These are phyloP conservation scores for Oscarella lobularis DNA, from an alignment of 37 sponge, comb jelly and placozoan genomes.

Conservation along the genomic window DNA sequence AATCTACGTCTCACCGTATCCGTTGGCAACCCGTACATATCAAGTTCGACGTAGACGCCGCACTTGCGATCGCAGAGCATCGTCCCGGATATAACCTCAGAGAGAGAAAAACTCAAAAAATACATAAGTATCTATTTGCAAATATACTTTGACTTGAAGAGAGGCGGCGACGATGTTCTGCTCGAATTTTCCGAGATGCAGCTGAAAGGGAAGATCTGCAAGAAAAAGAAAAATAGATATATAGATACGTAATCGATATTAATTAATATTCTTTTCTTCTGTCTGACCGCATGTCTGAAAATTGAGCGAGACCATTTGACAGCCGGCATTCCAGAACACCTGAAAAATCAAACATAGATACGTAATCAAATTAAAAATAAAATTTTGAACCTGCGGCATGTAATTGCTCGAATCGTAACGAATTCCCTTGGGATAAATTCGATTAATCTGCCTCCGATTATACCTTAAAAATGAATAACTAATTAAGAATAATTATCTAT, in stretches of 20 bases:
- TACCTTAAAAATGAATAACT: conserved; percentile 1
- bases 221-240: not conserved
- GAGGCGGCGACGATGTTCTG: conserved; percentile 50
- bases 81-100: conserved; percentile 44
- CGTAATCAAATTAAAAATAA: not conserved
- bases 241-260: not conserved
- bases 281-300: conserved; percentile 59
- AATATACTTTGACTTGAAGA: conserved; percentile 48
- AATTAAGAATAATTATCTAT: not conserved
- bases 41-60: conserved; percentile 50
- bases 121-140: too few relatives aligned
- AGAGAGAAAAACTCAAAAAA: not conserved
- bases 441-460: conserved; percentile 55
- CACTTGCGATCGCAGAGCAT: conserved; percentile 50
- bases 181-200: conserved; percentile 83
- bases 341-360: not conserved
- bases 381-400: conserved; percentile 64
- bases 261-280: not conserved
- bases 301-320: conserved; percentile 89
- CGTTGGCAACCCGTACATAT: conserved; percentile 80
- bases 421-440: conserved; percentile 68
- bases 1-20: conserved; percentile 59
- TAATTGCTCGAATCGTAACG: conserved; percentile 78
- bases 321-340: conserved; percentile 82
- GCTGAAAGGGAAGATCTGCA: conserved; percentile 62